These are phyloP conservation scores for Chelonia mydas DNA, from an alignment of 2,797 vertebrate species.

Conservation along the genomic window DNA sequence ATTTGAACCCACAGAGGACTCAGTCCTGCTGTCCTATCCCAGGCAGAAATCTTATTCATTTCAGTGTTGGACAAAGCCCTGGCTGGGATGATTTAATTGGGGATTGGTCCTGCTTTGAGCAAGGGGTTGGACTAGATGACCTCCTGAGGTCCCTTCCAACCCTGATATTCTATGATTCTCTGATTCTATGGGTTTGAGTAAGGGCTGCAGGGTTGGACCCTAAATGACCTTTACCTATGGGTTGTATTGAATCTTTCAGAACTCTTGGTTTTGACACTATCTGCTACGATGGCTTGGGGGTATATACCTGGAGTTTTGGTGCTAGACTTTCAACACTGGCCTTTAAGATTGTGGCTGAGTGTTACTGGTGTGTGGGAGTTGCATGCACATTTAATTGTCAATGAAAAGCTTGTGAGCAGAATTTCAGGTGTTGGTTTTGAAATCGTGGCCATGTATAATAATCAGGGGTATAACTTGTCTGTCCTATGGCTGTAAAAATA, in stretches of 20 bases:
- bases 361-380: neutral
- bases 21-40: too few species aligned
- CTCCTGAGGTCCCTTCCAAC: too few species aligned
- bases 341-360: rapidly evolving
- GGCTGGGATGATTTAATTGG: too few species aligned
- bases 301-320: neutral
- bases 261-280: neutral
- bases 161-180: too few species aligned
- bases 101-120: too few species aligned
- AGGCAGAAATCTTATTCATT: too few species aligned
- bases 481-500: neutral
- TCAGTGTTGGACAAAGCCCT: too few species aligned
- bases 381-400: neutral
- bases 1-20: neutral
- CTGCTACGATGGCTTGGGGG: neutral
- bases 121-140: too few species aligned
- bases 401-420: neutral
- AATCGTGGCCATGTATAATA: neutral
- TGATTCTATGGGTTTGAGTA: too few species aligned
- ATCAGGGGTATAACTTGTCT: neutral
- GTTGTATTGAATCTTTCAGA: neutral
- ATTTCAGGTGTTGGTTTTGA: neutral
- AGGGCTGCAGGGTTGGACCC: too few species aligned
- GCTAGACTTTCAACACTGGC: neutral
- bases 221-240: too few species aligned